Base-by-base conservation (phyloP, 2,888 invertebrate genomes). In the Sacculina carcini region DNA sequence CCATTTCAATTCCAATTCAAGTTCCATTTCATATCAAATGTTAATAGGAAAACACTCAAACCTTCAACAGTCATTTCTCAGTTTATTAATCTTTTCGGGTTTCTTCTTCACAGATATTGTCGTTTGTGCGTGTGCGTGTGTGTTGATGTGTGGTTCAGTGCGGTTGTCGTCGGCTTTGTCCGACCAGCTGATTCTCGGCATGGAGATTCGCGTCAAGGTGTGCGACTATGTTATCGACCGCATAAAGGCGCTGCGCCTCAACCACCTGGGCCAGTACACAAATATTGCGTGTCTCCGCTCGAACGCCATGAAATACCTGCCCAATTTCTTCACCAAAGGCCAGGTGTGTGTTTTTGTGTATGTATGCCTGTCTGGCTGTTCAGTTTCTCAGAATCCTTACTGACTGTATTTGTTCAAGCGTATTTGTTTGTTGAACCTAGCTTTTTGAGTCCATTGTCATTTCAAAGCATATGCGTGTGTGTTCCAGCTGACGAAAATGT, bases 231-330 rank as follows among this genome's bases (percentile, higher is more conserved):
- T 98, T 0, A 80, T 82, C 69, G 92, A 98, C 63, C 74, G 90
- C 58, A 87, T 98, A 49, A 74, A 77, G 58, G 94, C 94, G 1
- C 68, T 98, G 51, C 69, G 94, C 54, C 68, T 70, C 2, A 76
- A 83, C 58, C 64, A 81, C 65, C 74, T 77, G 1, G 78, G 77
- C 3, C 66, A 77, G 57, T 96, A 86, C 66, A 75, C 79, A 62
- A 99, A 99, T 67, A 78, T 98, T 59, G 89, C 92, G 38, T 94
- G 96, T 59, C 68, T 98, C 48, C 73, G 98, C 57, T 80, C 86
- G 14, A 98, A 98, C 71, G 96, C 96, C 2, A 98, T 99, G 96
- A 98, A 96, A 67, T 94, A 94, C 71, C 73, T 99, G 59, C 94
- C 96, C 2, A 96, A 98, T 66, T 98, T 81, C 67, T 98, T 99